Percentiles rank a stretch among this genome's conserved stretches.
Conservation (phyloP, 2,888 invertebrate species). For the Ptychoptera contaminata region DNA sequence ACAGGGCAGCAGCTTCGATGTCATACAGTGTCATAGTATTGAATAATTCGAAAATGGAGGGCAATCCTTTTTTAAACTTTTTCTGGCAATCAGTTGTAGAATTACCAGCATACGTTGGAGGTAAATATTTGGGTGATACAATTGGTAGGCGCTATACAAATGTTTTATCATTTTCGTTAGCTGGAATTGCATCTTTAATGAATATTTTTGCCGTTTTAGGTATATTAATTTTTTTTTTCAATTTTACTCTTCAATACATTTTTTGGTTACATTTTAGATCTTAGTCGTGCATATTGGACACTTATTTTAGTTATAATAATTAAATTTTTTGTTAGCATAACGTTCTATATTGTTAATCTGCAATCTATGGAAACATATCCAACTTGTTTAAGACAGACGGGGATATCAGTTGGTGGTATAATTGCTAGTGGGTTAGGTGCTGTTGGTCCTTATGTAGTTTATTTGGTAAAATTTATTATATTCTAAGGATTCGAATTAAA, state of each 20-base stretch:
- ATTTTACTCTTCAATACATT: background rate
- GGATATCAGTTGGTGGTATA: slow-evolving; percentile 42
- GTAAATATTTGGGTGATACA: too few relatives aligned
- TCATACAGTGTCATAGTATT: slow-evolving; percentile 28
- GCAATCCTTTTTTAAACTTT: slow-evolving; percentile 49
- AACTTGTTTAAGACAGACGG: slow-evolving; percentile 47
- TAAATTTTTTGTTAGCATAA: slow-evolving; percentile 37
- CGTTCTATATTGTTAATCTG: slow-evolving; percentile 41
- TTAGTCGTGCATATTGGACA: too few relatives aligned
- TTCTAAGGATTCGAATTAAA: background rate
- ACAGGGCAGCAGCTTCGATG: too few relatives aligned
- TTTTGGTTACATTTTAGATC: background rate
- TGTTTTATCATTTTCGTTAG: slow-evolving; percentile 26
- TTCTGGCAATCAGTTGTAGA: slow-evolving; percentile 45
- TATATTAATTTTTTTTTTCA: background rate
- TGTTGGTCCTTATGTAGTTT: slow-evolving; percentile 43
- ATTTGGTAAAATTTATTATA: slow-evolving; percentile 29
- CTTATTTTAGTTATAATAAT: slow-evolving; percentile 23
- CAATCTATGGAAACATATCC: slow-evolving; percentile 51
- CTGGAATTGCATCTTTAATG: slow-evolving; percentile 29
- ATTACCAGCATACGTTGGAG: slow-evolving; percentile 40
- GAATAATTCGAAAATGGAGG: slow-evolving; percentile 37
- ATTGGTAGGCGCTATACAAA: too few relatives aligned
- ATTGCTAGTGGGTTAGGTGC: slow-evolving; percentile 38
- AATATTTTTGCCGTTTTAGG: slow-evolving; percentile 25